Base-by-base conservation (phyloP, 2,113 vertebrate genomes). In the Microcebus ravelobensis region DNA sequence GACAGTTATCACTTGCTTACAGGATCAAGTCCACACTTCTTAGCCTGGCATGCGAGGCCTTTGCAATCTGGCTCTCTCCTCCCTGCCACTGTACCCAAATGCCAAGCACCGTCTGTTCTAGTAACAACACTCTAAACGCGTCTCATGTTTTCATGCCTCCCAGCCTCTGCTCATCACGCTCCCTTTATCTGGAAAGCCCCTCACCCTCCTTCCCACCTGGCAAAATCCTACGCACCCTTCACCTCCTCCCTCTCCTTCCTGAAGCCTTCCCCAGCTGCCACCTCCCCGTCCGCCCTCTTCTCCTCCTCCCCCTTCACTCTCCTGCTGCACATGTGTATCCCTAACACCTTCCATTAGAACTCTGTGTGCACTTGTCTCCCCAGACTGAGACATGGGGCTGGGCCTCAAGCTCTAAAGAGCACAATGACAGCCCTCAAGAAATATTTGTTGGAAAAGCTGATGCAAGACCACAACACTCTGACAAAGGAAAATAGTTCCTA, bases 11-110 rank as follows among this genome's bases (percentile, higher is more conserved):
- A 63, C 85, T 94, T 67, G 80, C 90, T 82, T 83, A 17, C 45
- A 74, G 91, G 96, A 96, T 79, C 93, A 84, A 84, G 79, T 91
- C 96, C 79, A 45, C 21, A 70, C 88, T 94, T 95, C 93, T 94
- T 68, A 74, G 93, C 59, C 87, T 90, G 94, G 91, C 87, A 97
- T 17, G 48, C 86, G 84, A 87, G 90, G 80, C 80, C 95, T 94
- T 65, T 59, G 89, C 97, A 97, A 96, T 94, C 94, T 96, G 95
- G 82, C 50, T 95, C 74, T 89, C 84, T 89, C 92, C 83, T 98
- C 79, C 82, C 81, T 90, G 50, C 73, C 95, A 91, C 95, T 87
- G 86, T 29, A 94, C 81, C 80, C 96, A 96, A 98, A 98, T 93
- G 96, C 93, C 89, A 96, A 79, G 91, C 91, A 90, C 82, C 70